Conservation (phyloP, 2,113 vertebrate genomes). For the Archilochus colubris region DNA sequence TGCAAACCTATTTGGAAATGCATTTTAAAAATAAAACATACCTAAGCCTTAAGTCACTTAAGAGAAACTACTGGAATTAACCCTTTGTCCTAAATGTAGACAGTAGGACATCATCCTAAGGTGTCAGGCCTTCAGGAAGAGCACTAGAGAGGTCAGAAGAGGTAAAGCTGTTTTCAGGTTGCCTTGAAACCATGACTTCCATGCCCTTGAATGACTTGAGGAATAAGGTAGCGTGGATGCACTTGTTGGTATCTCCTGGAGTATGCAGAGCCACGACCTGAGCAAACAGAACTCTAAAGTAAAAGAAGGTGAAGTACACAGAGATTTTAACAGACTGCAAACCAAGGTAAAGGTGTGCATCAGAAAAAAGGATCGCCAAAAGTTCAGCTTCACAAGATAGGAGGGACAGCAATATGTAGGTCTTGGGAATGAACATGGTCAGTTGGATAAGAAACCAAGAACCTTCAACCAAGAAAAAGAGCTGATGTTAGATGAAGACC, state of each 20-base stretch:
- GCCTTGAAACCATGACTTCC: neutral
- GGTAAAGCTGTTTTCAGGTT: neutral
- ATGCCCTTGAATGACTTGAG: rapidly evolving
- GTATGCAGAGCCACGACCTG: neutral
- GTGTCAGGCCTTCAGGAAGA: neutral
- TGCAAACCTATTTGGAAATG: neutral
- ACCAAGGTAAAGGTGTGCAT: neutral
- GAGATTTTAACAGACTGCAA: neutral
- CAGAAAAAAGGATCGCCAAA: neutral
- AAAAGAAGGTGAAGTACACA: neutral
- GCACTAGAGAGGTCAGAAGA: neutral
- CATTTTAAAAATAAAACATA: rapidly evolving
- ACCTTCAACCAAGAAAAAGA: neutral
- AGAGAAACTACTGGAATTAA: neutral
- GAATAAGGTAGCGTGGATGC: neutral
- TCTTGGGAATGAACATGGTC: neutral
- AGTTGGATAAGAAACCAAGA: neutral
- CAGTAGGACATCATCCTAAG: neutral
- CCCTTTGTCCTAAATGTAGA: neutral
- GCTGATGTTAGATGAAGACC: neutral
- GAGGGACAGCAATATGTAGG: too few species aligned
- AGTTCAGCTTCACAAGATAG: neutral
- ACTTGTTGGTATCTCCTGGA: neutral
- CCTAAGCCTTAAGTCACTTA: neutral
- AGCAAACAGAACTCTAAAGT: neutral